Percentiles rank a stretch among this genome's conserved stretches.
Evolutionary conservation across 2,888 invertebrate genomes (phyloP).

Genomic region (Tenodera sinensis): DNA sequence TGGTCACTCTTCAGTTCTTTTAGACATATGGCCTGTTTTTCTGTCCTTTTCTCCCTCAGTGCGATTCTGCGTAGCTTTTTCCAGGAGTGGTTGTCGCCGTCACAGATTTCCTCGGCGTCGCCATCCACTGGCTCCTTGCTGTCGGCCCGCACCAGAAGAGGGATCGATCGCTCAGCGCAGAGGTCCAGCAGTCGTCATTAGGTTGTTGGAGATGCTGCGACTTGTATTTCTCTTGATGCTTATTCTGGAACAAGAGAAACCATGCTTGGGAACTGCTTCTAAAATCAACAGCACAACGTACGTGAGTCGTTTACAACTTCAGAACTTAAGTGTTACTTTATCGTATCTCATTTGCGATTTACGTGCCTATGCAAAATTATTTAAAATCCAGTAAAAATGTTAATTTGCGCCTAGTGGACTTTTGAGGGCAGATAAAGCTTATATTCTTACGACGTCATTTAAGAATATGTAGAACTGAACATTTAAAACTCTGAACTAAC

Average conservation of each 20-base stretch:
- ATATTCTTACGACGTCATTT: too few species aligned
- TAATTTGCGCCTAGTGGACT: too few species aligned
- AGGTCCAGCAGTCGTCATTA: neutral
- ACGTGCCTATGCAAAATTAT: too few species aligned
- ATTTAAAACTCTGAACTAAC: too few species aligned
- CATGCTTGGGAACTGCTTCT: neutral
- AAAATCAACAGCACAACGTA: neutral
- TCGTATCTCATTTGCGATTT: too few species aligned
- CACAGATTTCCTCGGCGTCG: neutral
- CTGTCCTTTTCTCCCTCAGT: neutral
- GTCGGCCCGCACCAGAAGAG: neutral
- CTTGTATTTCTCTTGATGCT: neutral
- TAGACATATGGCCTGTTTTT: neutral
- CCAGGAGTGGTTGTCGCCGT: neutral
- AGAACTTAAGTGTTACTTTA: too few species aligned
- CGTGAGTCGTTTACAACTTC: neutral
- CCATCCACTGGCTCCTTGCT: neutral
- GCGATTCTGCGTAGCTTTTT: neutral
- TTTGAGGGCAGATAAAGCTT: too few species aligned
- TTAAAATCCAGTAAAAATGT: too few species aligned
- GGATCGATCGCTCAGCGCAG: neutral
- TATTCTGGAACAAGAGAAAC: neutral
- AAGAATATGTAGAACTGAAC: too few species aligned
- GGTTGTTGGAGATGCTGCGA: neutral
- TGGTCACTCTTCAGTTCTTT: neutral